A percentile compares a stretch with the other conserved stretches of the same genome.
These are phyloP conservation scores for Theocolax elegans DNA, from an alignment of 1,140 invertebrate genomes.

Conservation along the genomic window DNA sequence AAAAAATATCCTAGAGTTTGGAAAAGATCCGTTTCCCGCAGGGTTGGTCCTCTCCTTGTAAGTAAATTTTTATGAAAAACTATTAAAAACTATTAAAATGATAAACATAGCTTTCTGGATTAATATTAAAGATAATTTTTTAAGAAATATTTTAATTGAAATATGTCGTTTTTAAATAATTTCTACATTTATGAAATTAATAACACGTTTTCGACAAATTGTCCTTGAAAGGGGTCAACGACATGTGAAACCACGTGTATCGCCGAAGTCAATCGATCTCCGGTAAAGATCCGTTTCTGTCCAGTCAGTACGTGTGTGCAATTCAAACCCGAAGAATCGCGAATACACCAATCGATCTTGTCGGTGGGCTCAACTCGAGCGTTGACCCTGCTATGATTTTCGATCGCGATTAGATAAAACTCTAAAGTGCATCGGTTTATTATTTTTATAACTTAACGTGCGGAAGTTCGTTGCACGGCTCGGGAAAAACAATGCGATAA, in stretches of 20 bases:
- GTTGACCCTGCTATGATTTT: conserved; percentile 23
- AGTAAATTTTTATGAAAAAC: too few relatives aligned
- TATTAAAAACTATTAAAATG: too few relatives aligned
- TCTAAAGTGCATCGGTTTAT: neutral
- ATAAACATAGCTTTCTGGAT: too few relatives aligned
- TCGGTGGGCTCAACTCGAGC: neutral
- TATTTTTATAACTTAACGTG: neutral
- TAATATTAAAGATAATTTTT: too few relatives aligned
- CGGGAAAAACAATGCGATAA: neutral
- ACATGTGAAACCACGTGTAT: neutral
- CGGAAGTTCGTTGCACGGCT: conserved; percentile 27
- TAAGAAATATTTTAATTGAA: too few relatives aligned
- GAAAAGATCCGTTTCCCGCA: too few relatives aligned
- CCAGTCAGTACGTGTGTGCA: neutral
- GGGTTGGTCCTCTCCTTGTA: too few relatives aligned
- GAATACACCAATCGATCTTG: conserved; percentile 25
- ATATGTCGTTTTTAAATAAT: too few relatives aligned
- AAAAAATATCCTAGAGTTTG: too few relatives aligned
- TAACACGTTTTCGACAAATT: too few relatives aligned
- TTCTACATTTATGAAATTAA: too few relatives aligned
- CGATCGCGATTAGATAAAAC: conserved; percentile 27
- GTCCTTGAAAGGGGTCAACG: neutral
- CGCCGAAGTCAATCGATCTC: neutral
- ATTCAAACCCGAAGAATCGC: conserved; percentile 12
- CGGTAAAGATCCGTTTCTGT: neutral